Conservation (phyloP, 2,888 invertebrate species). For the Hoplodrina blanda region DNA sequence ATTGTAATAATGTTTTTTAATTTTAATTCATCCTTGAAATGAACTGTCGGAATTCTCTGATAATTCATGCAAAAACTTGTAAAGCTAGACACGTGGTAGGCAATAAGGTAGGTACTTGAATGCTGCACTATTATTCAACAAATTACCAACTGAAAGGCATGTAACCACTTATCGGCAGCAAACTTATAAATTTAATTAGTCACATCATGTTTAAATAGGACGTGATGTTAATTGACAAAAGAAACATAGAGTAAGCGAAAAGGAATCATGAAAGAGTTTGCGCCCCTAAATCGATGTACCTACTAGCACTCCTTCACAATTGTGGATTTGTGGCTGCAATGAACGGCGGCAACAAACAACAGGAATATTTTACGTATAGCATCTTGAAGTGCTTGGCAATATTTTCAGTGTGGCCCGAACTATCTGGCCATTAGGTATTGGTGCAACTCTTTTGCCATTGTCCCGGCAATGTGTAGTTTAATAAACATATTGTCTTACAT, state of each 20-base stretch:
- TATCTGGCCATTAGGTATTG: too few species aligned
- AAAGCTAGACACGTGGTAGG: neutral
- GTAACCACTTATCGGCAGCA: slow-evolving; percentile 4
- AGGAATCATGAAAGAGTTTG: too few species aligned
- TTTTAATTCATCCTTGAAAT: slow-evolving; percentile 56
- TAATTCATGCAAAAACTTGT: slow-evolving; percentile 16
- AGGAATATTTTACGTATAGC: too few species aligned
- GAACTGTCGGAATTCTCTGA: slow-evolving; percentile 27
- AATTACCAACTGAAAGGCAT: neutral
- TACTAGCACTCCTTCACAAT: too few species aligned
- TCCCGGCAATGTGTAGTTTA: too few species aligned
- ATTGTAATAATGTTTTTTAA: slow-evolving; percentile 45
- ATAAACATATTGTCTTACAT: too few species aligned
- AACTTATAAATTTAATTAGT: slow-evolving; percentile 7
- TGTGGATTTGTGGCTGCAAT: too few species aligned
- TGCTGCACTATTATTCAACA: neutral
- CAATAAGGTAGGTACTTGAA: neutral
- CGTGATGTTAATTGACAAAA: slow-evolving; percentile 1
- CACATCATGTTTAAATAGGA: neutral
- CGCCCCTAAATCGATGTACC: too few species aligned
- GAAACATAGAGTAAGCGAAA: neutral
- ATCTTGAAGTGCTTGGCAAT: too few species aligned
- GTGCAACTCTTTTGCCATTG: too few species aligned
- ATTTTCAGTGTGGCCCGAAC: too few species aligned
- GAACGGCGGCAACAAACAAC: too few species aligned